Conservation (phyloP, 1,140 invertebrate species). For the Papilio polyxenes region DNA sequence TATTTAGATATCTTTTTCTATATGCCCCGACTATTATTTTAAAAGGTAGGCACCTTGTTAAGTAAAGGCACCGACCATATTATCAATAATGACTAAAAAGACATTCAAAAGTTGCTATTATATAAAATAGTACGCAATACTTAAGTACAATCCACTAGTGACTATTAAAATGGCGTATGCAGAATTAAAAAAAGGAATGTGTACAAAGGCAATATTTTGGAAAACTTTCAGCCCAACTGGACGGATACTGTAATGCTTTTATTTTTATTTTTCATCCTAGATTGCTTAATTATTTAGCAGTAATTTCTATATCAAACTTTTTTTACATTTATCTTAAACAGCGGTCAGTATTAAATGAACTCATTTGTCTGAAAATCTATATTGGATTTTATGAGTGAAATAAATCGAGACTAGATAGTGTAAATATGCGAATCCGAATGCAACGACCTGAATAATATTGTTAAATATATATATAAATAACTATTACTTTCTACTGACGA, state of each 20-base stretch:
- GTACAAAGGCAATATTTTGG: conserved; percentile 36
- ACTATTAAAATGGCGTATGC: conserved; percentile 65
- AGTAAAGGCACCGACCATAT: conserved; percentile 10
- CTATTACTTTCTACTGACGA: not conserved
- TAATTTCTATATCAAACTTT: not conserved
- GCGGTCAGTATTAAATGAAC: not conserved
- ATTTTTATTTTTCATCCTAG: conserved; percentile 47
- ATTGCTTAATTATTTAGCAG: conserved; percentile 40
- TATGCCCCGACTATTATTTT: not conserved
- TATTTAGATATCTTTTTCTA: not conserved
- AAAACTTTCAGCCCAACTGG: conserved; percentile 43
- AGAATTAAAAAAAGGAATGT: not conserved
- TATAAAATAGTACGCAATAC: conserved; percentile 47
- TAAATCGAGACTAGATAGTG: conserved; percentile 77
- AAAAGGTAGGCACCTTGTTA: not conserved
- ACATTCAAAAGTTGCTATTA: conserved; percentile 29
- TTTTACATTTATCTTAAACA: conserved; percentile 10
- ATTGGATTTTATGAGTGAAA: conserved; percentile 58
- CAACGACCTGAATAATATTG: conserved; percentile 54
- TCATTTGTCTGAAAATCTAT: not conserved
- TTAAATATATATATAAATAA: not conserved
- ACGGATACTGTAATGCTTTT: conserved; percentile 69
- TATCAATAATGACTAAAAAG: conserved; percentile 33
- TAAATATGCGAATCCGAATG: conserved; percentile 60
- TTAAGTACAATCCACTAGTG: conserved; percentile 68